Evolutionary conservation across 2,797 vertebrate species (phyloP), one percentile per base, ranked within the genome.

Genomic region (Mallotus villosus): DNA sequence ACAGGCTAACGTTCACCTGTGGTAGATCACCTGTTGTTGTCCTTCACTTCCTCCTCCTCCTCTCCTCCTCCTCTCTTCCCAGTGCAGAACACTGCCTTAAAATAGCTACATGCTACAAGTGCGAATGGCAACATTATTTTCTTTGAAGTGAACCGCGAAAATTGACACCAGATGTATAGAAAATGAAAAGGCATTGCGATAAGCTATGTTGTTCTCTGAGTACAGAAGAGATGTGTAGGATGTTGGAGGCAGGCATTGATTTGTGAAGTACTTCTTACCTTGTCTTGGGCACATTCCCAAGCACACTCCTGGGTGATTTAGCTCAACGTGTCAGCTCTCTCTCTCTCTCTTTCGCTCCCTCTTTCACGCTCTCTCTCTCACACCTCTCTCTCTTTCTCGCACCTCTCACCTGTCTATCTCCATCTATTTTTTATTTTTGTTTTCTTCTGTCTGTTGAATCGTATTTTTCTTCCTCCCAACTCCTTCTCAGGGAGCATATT

Each of bases 211-310:
- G 86, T 87, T 87, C 87, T 72, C 68, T 3, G 78, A 86, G 85
- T 82, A 88, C 85, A 78, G 86, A 87, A 90, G 87, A 84, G 82
- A 81, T 84, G 88, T 82, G 84, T 82, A 82, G 81, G 86, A 85
- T 85, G 85, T 82, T 79, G 66, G 82, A 84, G 82, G 86, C 86
- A 83, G 83, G 79, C 87, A 91, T 89, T 89, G 89, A 89, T 90
- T 89, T 91, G 82, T 91, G 81, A 87, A 90, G 87, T 84, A 90
- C 85, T 86, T 87, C 84, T 89, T 89, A 87, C 84, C 84, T 86
- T 84, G 84, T 85, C 82, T 87, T 90, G 89, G 88, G 87, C 71
- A 71, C 75, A 84, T 86, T 89, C 86, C 87, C 89, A 81, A 77
- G 74, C 78, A 66, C 80, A 66, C 80, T 86, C 83, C 81, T 88